Base-by-base conservation (phyloP, 2,113 vertebrate species). In the Onychostoma macrolepis region DNA sequence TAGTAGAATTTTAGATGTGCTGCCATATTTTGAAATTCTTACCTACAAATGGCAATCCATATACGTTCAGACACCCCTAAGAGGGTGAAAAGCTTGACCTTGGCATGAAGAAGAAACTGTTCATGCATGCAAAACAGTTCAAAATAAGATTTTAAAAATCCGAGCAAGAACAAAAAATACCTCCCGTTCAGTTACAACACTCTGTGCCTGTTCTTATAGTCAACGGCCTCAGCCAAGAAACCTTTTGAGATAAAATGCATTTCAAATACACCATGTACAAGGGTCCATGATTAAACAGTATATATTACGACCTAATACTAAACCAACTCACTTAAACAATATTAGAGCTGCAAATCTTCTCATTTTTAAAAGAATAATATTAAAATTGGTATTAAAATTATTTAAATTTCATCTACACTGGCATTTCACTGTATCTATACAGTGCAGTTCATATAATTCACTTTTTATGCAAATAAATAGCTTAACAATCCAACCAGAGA, bases 391-490 rank as follows among this genome's bases (percentile, higher is more conserved):
- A 65, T 81, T 43, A 28, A 28, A 81, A 6, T 81, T 17, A 21
- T 38, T 81, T 6, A 4, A 41, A 81, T 43, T 81, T 63, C 3
- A 83, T 36, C 63, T 69, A 71, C 81, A 71, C 81, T 71, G 19
- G 6, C 28, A 50, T 71, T 53, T 83, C 17, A 45, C 21, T 26
- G 50, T 21, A 50, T 53, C 21, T 50, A 50, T 71, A 89, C 28
- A 77, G 56, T 61, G 69, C 69, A 45, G 41, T 82, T 58, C 8
- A 19, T 78, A 50, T 78, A 78, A 83, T 74, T 82, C 43, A 75
- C 65, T 17, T 79, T 67, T 84, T 80, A 85, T 61, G 86, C 48
- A 89, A 87, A 89, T 89, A 89, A 89, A 89, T 89, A 89, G 43
- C 75, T 78, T 45, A 28, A n/a, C n/a, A n/a, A 56, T 76, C 45